Base-by-base conservation (phyloP, 1,140 invertebrate genomes). In the Holcopasites calliopsidis region DNA sequence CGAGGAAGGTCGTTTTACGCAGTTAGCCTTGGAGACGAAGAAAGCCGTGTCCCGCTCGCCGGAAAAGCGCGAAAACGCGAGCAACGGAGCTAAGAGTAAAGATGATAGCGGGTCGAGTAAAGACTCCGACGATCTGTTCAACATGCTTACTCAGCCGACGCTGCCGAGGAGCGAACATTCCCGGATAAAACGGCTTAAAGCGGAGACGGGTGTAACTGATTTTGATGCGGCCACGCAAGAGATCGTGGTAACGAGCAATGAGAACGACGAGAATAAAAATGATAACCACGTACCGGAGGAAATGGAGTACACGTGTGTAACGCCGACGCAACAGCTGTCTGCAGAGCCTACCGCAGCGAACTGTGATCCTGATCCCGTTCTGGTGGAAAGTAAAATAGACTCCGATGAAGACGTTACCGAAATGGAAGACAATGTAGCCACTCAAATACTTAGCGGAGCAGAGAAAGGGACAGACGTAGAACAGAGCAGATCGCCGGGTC, bases 111-210 rank as follows among this genome's bases (percentile, higher is more conserved):
- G 40, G 16, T 57, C 66, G 10, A 73, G 65, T 4, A n/a, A 54
- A 10, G 83, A 85, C 16, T 85, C 83, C 5, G 83, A 82, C 0
- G 77, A 87, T 54, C 31, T 85, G n/a, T 82, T 83, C 21, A 58
- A 84, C 16, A 42, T 26, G 18, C 66, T 47, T 6, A 88, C 86
- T 8, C 87, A 88, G 66, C 31, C 57, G 5, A 6, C 76, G 16
- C 44, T 66, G 10, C 13, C 0, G 33, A 57, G 7, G 0, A 66
- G 38, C 8, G 4, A 28, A 18, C 5, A 65, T 50, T 40, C 26
- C 7, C 35, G 23, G 3, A 16, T 4, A 5, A 52, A 47, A n/a
- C 47, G 42, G 11, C 52, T 49, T 42, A 18, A 54, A 44, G 21
- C 5, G 18, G 23, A 71, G 11, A 6, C 3, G 1, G 7, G 5